Evolutionary conservation across 1,140 invertebrate species (phyloP), one percentile per base, ranked within the genome.

Genomic region (Hirudo medicinalis): DNA sequence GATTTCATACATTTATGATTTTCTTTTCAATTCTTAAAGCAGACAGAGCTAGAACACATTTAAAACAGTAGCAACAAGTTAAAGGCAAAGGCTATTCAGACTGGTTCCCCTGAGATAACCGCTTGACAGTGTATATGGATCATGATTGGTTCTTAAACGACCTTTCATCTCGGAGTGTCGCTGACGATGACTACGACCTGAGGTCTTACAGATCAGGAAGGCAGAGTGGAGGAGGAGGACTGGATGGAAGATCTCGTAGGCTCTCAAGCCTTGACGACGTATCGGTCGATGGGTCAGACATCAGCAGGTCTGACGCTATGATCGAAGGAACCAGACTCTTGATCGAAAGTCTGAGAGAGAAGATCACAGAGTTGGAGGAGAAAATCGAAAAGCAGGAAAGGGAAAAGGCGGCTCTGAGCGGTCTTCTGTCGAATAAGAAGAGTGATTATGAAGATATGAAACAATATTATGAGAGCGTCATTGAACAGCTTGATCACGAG

Each of bases 391-490:
- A 67, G 20, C 27, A 71, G 17, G 72, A 75, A 32, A 49, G 69
- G 22, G 72, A 73, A 69, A 73, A 71, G 66, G n/a, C 25, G 36
- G 63, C 70, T 13, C 70, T 74, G 32, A 54, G 49, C 36, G 70
- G 71, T 29, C 70, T 74, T 15, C 67, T 74, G 43, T 25, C 22
- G 17, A 27, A 43, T 9, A 71, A 74, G 54, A 74, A 74, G 66
- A 20, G 40, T 29, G 73, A 74, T 32, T 71, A 53, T 60, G 70
- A 54, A 25, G 54, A 72, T 75, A 82, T 91, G 19, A 87, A 84
- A 76, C 88, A 89, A 73, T 91, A 93, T 76, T 92, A 91, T 76
- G 90, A 89, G 81, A 87, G 86, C 80, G 84, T 49, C 53, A 69
- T 74, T n/a, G 66, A 55, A n/a, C 55, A 68, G 32, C 73, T 74